Percentiles rank a stretch among this genome's conserved stretches.
phyloP scores from a whole-genome alignment of 2,888 invertebrate species.

The Melanchra persicariae region DNA sequence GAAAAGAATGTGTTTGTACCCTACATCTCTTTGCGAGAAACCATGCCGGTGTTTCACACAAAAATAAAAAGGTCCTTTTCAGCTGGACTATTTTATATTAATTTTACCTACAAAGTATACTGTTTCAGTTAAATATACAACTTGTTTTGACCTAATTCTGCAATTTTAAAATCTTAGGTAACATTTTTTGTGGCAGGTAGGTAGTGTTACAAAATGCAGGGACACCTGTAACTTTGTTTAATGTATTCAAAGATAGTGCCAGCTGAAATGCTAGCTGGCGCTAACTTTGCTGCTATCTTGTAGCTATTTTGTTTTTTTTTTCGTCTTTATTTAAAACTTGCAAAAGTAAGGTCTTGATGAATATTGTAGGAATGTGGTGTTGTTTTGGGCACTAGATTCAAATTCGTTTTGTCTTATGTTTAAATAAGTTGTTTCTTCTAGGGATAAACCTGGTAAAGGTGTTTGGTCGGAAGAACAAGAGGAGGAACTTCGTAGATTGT shows the following conservation, averaged over 20 bases:
- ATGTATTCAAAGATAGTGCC: conserved; percentile 64
- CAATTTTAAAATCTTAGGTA: conserved; percentile 48
- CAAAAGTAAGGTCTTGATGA: conserved; percentile 41
- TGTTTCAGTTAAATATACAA: conserved; percentile 26
- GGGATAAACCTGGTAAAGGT: conserved; percentile 87
- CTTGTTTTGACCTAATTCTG: conserved; percentile 45
- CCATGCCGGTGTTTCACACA: conserved; percentile 23
- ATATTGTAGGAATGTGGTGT: conserved; percentile 22
- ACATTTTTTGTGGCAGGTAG: conserved; percentile 33
- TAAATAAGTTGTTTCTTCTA: conserved; percentile 46
- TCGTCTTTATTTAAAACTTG: conserved; percentile 54
- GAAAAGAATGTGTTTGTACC: conserved; percentile 37
- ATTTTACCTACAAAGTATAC: conserved; percentile 15
- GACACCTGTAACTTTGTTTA: conserved; percentile 62
- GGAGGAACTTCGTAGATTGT: conserved; percentile 95
- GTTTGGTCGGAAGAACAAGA: conserved; percentile 97
- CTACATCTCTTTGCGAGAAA: conserved; percentile 34
- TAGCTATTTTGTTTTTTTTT: conserved; percentile 37
- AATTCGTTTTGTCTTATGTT: not conserved
- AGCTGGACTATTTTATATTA: conserved; percentile 25
- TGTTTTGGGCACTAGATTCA: conserved; percentile 19
- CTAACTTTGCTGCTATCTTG: conserved; percentile 50
- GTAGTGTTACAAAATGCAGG: conserved; percentile 48
- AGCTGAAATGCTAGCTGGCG: conserved; percentile 51
- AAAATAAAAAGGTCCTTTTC: conserved; percentile 19